Base-by-base conservation (phyloP, 2,888 invertebrate species). In the Phrixothrix hirtus region DNA sequence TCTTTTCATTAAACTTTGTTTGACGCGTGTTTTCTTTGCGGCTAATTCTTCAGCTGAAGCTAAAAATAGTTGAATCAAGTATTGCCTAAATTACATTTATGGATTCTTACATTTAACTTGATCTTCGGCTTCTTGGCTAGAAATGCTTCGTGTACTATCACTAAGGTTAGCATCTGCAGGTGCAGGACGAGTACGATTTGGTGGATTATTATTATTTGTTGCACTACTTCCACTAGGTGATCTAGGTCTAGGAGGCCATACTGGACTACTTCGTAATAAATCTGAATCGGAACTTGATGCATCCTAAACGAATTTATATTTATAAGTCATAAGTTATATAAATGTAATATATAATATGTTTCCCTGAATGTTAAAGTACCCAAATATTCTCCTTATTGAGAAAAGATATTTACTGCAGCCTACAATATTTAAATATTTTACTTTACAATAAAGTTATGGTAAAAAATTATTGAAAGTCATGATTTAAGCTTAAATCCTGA, bases 1-100 rank as follows among this genome's bases (percentile, higher is more conserved):
- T 39, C 91, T 83, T 73, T 92, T 92, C 75, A 92, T 89, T 15
- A 92, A 73, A 61, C 85, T 85, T 37, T 91, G 90, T 67, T 86
- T 87, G 11, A 86, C 82, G 26, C 78, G 71, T 9, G 84, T 80
- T 26, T 84, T 85, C 67, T 86, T 86, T 50, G 85, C 85, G 2
- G 84, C 84, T 55, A 84, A 78, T 55, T 83, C 76, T 64, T 84
- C 83, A 25, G 83, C 83, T 32, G 78, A 75, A 32, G 50, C 55
- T 55, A 17, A 15, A 38, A 34, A n/a, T n/a, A 4, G 15, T 34
- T 6, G 6, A 34, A 30, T 6, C 10, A 30, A 11, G 4, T 7
- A 32, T 32, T 32, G n/a, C 7, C 4, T 32, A 32, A 5, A 32
- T n/a, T 13, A 32, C 3, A 7, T 5, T 15, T 36, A 15, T 17